Percentiles rank a stretch among this genome's conserved stretches.
phyloP scores from a whole-genome alignment of 2,113 vertebrate genomes.

The Nerophis ophidion region DNA sequence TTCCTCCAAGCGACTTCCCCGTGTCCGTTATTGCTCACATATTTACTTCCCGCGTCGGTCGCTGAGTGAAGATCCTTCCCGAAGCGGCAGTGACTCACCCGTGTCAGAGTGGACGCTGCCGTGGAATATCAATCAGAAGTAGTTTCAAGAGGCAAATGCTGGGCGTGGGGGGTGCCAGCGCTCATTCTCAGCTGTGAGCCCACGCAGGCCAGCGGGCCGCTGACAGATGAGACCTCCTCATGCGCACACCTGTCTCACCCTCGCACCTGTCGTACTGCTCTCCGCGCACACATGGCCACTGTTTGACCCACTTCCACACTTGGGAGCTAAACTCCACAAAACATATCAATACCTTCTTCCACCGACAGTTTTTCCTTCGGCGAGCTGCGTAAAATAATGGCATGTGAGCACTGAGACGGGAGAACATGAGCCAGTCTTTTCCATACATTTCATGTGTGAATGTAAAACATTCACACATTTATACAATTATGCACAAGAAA shows the following conservation, averaged over 20 bases:
- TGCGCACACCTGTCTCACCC: constrained; percentile 34
- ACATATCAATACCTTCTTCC: too few species aligned
- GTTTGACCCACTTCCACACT: too few species aligned
- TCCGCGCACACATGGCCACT: constrained; percentile 2
- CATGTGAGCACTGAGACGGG: too few species aligned
- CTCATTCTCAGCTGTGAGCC: constrained; percentile 57
- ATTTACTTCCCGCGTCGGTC: not conserved
- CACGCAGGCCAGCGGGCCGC: constrained; percentile 10
- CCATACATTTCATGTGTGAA: too few species aligned
- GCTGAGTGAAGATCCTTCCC: not conserved
- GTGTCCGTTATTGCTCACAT: not conserved
- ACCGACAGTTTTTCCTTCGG: too few species aligned
- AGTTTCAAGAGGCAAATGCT: constrained; percentile 1
- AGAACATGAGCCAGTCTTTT: too few species aligned
- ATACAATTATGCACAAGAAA: too few species aligned
- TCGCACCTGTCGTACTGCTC: constrained; percentile 28
- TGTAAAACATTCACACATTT: too few species aligned
- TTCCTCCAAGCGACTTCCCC: not conserved
- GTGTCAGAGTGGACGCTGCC: constrained; percentile 14
- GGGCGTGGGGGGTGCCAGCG: constrained; percentile 16
- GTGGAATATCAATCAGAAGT: constrained; percentile 1
- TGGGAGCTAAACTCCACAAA: too few species aligned
- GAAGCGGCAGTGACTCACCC: constrained; percentile 4
- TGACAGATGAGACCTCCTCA: constrained; percentile 21
- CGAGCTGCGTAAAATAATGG: too few species aligned